Evolutionary conservation across 2,797 vertebrate genomes (phyloP).

Genomic region (Acomys russatus): DNA sequence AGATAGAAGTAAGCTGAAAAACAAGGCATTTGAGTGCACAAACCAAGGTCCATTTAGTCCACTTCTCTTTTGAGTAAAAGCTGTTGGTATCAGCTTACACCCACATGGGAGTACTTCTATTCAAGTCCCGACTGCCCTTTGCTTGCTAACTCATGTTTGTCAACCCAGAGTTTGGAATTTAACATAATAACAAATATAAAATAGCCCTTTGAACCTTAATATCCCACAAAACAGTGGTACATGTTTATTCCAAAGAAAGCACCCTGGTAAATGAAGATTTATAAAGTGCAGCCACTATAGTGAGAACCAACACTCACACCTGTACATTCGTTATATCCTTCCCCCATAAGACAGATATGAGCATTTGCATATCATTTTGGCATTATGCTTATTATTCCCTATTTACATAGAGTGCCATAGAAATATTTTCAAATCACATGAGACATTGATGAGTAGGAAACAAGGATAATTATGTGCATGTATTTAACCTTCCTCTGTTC

Average conservation of each 20-base stretch:
- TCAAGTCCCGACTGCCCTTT: not conserved
- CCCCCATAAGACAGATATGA: not conserved
- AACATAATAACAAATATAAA: not conserved
- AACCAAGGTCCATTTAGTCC: not conserved
- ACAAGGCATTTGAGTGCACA: not conserved
- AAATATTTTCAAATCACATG: slow-evolving; percentile 52
- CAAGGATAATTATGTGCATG: not conserved
- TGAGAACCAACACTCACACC: not conserved
- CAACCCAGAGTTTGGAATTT: not conserved
- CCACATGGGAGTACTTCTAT: not conserved
- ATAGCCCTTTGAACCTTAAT: not conserved
- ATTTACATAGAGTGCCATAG: not conserved
- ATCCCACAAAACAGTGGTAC: not conserved
- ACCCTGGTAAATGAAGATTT: not conserved
- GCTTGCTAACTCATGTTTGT: not conserved
- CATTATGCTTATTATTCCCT: slow-evolving; percentile 9
- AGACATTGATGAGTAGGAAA: slow-evolving; percentile 17
- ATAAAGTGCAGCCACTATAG: not conserved
- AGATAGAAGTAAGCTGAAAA: not conserved
- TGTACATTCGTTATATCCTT: not conserved
- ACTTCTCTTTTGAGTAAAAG: not conserved
- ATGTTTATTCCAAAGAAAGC: not conserved
- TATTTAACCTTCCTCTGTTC: not conserved
- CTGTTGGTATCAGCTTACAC: not conserved
- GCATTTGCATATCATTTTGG: not conserved